Base-by-base conservation (phyloP, 64 coral and sea anemone genomes). In the Astreopora myriophthalma region DNA sequence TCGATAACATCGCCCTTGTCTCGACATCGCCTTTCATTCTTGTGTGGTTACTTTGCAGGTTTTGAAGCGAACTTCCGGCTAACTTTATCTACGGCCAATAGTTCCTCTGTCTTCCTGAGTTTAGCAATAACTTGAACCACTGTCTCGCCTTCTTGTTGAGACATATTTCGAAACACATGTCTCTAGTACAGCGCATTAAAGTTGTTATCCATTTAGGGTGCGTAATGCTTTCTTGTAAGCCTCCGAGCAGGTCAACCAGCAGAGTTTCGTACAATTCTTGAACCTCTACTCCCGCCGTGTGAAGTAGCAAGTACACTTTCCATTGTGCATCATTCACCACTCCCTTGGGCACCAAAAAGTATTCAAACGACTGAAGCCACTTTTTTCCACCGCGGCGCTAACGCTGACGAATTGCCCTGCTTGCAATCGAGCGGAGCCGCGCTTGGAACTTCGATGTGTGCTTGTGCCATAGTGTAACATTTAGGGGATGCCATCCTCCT, bases 361-460 rank as follows among this genome's bases (percentile, higher is more conserved):
- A 83, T 71, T 94, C 67, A 94, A 94, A 94, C 3, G 93, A 76
- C 34, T 84, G 74, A 25, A 76, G 73, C 87, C 93, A 94, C 71
- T 82, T 86, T 46, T n/a, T 90, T 94, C 87, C 93, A 94, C 31
- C 87, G 67, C 63, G 78, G 52, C 67, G 40, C 79, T 22, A 85
- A 34, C 36, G 44, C 72, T 10, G 79, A 42, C 1, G 71, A 25
- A 90, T 70, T 75, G 28, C 87, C 87, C 12, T n/a, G n/a, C n/a
- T 90, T 90, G 33, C 70, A 73, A 28, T 73, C 70, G 14, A 73
- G 36, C 31, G 70, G 70, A 35, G 17, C 25, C 25, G 6, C 10
- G 0, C 39, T 9, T 42, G 5, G 39, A 9, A 42, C 10, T 42
- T 42, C 49, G 49, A 55, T 55, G 16, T 55, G 10, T 14, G 16